These are phyloP conservation scores for Agrilus biguttatus DNA, from an alignment of 2,888 invertebrate species.

Conservation along the genomic window DNA sequence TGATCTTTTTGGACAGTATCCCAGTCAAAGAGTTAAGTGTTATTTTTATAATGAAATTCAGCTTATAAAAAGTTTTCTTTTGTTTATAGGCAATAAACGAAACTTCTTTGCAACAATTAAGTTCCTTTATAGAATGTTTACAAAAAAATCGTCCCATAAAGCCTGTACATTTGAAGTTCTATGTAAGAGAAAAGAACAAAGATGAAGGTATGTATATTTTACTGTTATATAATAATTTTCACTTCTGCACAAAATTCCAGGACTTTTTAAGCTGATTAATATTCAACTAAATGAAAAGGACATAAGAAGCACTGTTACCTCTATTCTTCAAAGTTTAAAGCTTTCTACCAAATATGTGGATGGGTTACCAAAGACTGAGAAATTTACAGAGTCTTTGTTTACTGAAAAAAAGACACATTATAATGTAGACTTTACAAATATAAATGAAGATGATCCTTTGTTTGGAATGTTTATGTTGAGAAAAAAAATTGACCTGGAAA, in stretches of 20 bases:
- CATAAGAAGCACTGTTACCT: conserved; percentile 58
- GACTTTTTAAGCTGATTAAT: conserved; percentile 57
- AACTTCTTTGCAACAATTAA: conserved; percentile 74
- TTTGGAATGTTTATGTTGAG: conserved; percentile 36
- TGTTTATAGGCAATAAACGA: conserved; percentile 68
- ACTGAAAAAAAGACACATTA: conserved; percentile 9
- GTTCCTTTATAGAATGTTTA: conserved; percentile 68
- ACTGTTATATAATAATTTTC: conserved; percentile 2
- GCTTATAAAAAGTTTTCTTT: conserved; percentile 3
- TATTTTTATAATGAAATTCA: background rate
- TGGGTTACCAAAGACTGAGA: conserved; percentile 40
- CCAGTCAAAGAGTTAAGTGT: conserved; percentile 62
- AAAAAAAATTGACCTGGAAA: conserved; percentile 30
- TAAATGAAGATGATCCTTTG: conserved; percentile 36
- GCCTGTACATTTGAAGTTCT: conserved; percentile 61
- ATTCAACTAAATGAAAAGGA: conserved; percentile 54
- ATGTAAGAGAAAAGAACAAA: conserved; percentile 48
- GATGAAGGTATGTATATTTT: conserved; percentile 11
- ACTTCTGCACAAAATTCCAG: conserved; percentile 28
- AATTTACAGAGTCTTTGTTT: background rate
- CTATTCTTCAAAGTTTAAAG: conserved; percentile 66
- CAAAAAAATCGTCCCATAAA: conserved; percentile 46
- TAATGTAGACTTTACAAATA: conserved; percentile 24
- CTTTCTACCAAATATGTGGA: conserved; percentile 79
- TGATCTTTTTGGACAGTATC: conserved; percentile 85